Conservation (phyloP, 1,140 invertebrate species). For the Apocrypta bakeri region DNA sequence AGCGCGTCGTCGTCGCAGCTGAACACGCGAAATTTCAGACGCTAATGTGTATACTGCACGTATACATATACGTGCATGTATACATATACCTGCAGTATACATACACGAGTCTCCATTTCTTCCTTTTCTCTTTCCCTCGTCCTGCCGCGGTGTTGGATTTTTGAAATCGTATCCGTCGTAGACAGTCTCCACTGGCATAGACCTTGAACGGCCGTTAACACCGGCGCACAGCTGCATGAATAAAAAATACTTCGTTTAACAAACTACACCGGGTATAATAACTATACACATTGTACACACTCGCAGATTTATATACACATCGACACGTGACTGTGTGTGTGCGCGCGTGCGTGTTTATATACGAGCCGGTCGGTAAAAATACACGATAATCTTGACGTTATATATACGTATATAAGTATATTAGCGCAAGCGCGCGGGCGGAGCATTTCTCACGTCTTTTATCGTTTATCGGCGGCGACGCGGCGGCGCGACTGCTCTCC, state of each 20-base stretch:
- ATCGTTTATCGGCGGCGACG: not conserved
- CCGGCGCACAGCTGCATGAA: not conserved
- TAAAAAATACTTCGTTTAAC: not conserved
- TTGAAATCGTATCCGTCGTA: not conserved
- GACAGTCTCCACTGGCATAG: not conserved
- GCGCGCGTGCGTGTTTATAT: no score
- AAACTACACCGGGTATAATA: no score
- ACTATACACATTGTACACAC: not conserved
- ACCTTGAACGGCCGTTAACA: constrained; percentile 9
- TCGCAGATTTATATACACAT: no score
- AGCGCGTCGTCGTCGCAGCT: not conserved
- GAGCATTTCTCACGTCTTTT: not conserved
- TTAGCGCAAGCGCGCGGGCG: not conserved
- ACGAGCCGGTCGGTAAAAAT: no score
- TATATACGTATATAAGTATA: not conserved
- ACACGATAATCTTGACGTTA: not conserved
- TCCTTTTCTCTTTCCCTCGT: not conserved
- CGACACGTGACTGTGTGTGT: no score
- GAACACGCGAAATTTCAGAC: not conserved
- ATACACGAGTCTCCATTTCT: not conserved
- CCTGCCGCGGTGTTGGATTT: not conserved
- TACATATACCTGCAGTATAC: no score
- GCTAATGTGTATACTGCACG: no score
- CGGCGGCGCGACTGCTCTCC: not conserved
- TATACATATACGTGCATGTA: no score